These are phyloP conservation scores for Platypus cylindrus DNA, from an alignment of 2,888 invertebrate genomes.

Conservation along the genomic window DNA sequence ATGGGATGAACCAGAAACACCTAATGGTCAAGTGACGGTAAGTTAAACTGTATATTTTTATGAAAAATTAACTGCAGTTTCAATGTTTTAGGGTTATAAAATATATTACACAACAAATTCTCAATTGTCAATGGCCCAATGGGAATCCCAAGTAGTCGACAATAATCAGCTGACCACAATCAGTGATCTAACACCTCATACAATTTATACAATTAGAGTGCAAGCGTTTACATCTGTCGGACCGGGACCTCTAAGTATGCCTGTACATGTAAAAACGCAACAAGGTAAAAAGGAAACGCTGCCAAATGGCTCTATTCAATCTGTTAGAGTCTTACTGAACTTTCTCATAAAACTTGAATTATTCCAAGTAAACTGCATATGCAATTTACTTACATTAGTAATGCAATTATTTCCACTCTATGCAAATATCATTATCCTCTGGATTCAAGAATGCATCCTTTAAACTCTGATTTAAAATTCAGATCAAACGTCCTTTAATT, in stretches of 20 bases:
- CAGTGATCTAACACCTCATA: slow-evolving; percentile 80
- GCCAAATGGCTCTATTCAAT: no score
- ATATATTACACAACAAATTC: slow-evolving; percentile 91
- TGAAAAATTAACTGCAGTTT: background rate
- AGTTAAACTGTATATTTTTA: slow-evolving; percentile 19
- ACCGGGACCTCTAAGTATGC: slow-evolving; percentile 85
- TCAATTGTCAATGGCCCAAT: slow-evolving; percentile 72
- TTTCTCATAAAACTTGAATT: no score
- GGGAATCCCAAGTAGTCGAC: slow-evolving; percentile 90
- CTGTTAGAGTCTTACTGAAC: no score
- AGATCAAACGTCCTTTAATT: no score
- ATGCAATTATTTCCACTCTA: no score
- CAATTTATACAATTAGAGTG: slow-evolving; percentile 88
- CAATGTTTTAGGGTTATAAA: slow-evolving; percentile 74
- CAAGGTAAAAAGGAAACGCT: slow-evolving; percentile 54
- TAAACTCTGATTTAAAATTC: no score
- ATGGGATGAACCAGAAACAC: slow-evolving; percentile 96
- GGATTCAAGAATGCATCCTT: no score
- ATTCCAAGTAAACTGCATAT: no score
- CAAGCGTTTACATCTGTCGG: slow-evolving; percentile 91
- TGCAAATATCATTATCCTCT: no score
- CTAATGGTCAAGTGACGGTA: slow-evolving; percentile 95
- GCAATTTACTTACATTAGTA: no score
- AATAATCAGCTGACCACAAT: slow-evolving; percentile 87
- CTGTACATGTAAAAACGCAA: slow-evolving; percentile 97